phyloP scores from a whole-genome alignment of 2,888 invertebrate genomes.

The Lepidonotus clava region DNA sequence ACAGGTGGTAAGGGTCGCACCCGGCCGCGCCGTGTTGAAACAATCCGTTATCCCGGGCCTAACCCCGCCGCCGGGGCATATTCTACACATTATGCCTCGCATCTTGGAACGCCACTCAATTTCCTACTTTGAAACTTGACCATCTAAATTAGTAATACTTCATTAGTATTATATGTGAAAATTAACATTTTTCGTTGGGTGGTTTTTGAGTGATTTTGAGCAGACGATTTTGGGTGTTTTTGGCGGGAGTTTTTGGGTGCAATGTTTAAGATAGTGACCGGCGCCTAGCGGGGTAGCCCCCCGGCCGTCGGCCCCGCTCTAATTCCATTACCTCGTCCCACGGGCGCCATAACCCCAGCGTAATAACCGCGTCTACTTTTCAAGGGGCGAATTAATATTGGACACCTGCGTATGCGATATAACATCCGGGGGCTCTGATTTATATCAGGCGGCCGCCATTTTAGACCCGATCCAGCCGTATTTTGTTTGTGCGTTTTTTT shows the following conservation, averaged over 20 bases:
- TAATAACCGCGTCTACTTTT: not conserved
- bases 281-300: not conserved
- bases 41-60: slow-evolving; percentile 12
- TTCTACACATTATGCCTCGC: no score
- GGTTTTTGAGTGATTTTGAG: not conserved
- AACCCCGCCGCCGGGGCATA: no score
- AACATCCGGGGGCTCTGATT: not conserved
- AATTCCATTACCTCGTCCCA: slow-evolving; percentile 49
- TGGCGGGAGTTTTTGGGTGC: not conserved
- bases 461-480: not conserved
- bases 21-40: not conserved
- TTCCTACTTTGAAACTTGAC: no score
- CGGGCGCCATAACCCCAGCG: slow-evolving; percentile 25
- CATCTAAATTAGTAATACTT: no score
- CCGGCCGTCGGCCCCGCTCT: slow-evolving; percentile 24
- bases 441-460: not conserved
- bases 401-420: slow-evolving; percentile 1
- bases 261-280: slow-evolving; percentile 47
- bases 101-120: no score
- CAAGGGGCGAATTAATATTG: slow-evolving; percentile 19
- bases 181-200: not conserved
- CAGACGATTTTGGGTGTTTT: not conserved
- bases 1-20: not conserved
- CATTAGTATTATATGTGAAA: not conserved
- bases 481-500: not conserved